These are phyloP conservation scores for Panagrolaimus sp. DNA, from an alignment of 1,140 invertebrate genomes.

Conservation along the genomic window DNA sequence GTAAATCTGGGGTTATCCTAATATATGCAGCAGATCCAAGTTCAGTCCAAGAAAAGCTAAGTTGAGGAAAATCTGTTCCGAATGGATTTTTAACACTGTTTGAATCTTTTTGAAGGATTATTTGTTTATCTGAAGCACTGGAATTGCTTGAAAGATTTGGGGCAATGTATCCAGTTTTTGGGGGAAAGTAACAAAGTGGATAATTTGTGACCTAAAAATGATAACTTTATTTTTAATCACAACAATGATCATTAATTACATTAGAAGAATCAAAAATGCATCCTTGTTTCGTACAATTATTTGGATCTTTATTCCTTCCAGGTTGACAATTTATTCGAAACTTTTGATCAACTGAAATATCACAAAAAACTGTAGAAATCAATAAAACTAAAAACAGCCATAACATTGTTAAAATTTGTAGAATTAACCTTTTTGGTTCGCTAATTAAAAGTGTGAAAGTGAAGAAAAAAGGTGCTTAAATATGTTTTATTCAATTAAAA, in stretches of 20 bases:
- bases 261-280: too few species aligned
- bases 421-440: too few species aligned
- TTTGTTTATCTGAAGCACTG: not conserved
- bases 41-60: constrained; percentile 13
- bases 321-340: constrained; percentile 14
- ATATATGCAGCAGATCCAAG: constrained; percentile 23
- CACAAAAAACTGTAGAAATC: not conserved
- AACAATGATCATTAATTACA: too few species aligned
- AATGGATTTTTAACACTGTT: constrained; percentile 22
- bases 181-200: constrained; percentile 10
- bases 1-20: not conserved
- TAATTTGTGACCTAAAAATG: too few species aligned
- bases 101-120: not conserved
- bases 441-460: too few species aligned
- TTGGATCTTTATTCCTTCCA: not conserved
- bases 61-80: constrained; percentile 15
- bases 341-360: not conserved
- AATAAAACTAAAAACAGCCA: constrained; percentile 5
- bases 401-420: too few species aligned
- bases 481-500: too few species aligned
- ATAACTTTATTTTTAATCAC: too few species aligned
- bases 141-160: not conserved
- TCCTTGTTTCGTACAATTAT: not conserved
- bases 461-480: too few species aligned
- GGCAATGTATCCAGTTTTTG: constrained; percentile 13